A percentile compares a stretch with the other conserved stretches of the same genome.
These are phyloP conservation scores for Chlorodrepanis virens DNA, from an alignment of 2,113 vertebrate species.

Conservation along the genomic window DNA sequence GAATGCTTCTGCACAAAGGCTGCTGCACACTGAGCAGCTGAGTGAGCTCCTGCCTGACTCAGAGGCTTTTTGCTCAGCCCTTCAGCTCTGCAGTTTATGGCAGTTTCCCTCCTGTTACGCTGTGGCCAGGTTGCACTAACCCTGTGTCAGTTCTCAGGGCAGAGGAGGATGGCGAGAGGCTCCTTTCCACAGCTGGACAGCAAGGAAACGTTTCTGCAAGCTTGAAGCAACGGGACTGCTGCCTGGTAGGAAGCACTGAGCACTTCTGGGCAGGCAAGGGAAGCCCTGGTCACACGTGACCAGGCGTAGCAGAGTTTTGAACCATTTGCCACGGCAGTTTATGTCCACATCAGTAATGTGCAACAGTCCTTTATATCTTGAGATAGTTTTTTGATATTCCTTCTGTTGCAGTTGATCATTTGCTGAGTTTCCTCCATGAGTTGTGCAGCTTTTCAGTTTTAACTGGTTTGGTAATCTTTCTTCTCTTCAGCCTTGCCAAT, in stretches of 20 bases:
- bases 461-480: background rate
- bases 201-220: background rate
- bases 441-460: background rate
- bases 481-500: background rate
- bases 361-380: background rate
- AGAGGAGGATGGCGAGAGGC: background rate
- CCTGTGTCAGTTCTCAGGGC: background rate
- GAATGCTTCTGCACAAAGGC: constrained; percentile 30
- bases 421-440: background rate
- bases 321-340: background rate
- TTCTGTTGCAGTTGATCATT: background rate
- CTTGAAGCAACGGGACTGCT: background rate
- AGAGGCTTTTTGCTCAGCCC: background rate
- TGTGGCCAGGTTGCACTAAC: background rate
- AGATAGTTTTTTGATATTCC: background rate
- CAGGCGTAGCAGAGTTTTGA: background rate
- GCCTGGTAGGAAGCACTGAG: fast-evolving
- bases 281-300: background rate
- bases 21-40: background rate
- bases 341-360: fast-evolving
- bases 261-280: background rate
- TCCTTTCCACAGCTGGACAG: background rate
- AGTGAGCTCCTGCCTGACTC: background rate
- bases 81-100: background rate
- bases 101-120: background rate